These are phyloP conservation scores for Heliconius himera DNA, from an alignment of 1,140 invertebrate species.

Conservation along the genomic window DNA sequence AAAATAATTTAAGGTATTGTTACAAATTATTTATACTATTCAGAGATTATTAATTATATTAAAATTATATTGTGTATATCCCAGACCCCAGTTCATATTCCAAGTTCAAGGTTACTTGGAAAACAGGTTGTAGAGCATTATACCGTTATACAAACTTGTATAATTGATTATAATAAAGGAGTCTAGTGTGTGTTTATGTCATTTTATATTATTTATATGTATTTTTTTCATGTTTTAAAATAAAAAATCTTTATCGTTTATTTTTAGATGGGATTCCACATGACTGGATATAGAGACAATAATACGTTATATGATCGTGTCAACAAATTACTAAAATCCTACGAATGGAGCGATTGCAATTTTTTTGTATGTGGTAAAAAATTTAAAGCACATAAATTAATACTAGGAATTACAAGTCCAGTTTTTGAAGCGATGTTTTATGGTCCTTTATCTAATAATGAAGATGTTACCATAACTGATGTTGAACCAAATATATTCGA, in stretches of 20 bases:
- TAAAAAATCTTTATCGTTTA: conserved; percentile 15
- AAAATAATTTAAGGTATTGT: conserved; percentile 1
- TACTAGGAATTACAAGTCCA: conserved; percentile 86
- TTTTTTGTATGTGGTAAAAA: conserved; percentile 79
- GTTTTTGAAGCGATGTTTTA: conserved; percentile 90
- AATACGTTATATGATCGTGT: conserved; percentile 74
- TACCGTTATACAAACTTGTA: conserved; percentile 1
- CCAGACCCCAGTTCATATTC: conserved; percentile 38
- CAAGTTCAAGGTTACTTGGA: conserved; percentile 47
- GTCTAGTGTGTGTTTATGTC: not conserved
- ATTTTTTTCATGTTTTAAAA: not conserved
- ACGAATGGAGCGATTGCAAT: conserved; percentile 81
- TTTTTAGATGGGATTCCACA: conserved; percentile 68
- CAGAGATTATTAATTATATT: not conserved
- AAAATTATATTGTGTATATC: conserved; percentile 5
- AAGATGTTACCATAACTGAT: conserved; percentile 79
- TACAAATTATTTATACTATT: not conserved
- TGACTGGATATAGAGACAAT: conserved; percentile 45
- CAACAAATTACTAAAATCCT: conserved; percentile 75
- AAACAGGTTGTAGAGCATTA: not conserved
- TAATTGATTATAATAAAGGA: not conserved
- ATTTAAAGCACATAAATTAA: conserved; percentile 85
- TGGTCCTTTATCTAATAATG: conserved; percentile 82
- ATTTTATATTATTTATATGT: conserved; percentile 4
- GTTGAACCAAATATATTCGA: conserved; percentile 81